A percentile compares a stretch with the other conserved stretches of the same genome.
phyloP scores from a whole-genome alignment of 2,113 vertebrate genomes.

The Donacobius atricapilla region DNA sequence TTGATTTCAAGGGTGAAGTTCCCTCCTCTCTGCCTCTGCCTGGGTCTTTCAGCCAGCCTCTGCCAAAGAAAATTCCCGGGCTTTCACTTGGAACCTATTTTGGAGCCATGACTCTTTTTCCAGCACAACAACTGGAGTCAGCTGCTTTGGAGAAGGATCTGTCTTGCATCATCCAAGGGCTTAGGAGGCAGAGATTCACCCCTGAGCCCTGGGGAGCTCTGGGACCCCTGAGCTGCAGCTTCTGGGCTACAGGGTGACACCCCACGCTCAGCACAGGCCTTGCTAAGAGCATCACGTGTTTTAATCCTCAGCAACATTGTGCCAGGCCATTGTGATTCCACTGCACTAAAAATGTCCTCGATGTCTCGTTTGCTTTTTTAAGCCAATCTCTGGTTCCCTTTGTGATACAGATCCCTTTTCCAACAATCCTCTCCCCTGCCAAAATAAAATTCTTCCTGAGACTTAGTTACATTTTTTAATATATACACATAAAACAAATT shows the following conservation, averaged over 20 bases:
- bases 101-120: neutral
- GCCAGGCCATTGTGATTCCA: neutral
- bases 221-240: neutral
- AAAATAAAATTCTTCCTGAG: slow-evolving; percentile 25
- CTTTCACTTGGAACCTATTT: neutral
- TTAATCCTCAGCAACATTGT: neutral
- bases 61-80: neutral
- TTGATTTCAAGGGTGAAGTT: neutral
- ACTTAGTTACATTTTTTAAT: slow-evolving; percentile 50
- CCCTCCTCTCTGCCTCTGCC: neutral
- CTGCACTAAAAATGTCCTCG: neutral
- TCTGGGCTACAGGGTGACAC: neutral
- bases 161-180: neutral
- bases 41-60: neutral
- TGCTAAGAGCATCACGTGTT: neutral
- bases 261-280: neutral
- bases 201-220: neutral
- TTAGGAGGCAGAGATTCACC: neutral
- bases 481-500: slow-evolving; percentile 30
- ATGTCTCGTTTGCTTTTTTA: neutral
- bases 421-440: neutral
- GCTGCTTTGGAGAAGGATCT: neutral
- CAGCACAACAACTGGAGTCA: neutral
- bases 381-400: neutral
- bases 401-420: slow-evolving; percentile 6